Conservation (phyloP, 2,888 invertebrate genomes). For the Cerceris ruficornis region DNA sequence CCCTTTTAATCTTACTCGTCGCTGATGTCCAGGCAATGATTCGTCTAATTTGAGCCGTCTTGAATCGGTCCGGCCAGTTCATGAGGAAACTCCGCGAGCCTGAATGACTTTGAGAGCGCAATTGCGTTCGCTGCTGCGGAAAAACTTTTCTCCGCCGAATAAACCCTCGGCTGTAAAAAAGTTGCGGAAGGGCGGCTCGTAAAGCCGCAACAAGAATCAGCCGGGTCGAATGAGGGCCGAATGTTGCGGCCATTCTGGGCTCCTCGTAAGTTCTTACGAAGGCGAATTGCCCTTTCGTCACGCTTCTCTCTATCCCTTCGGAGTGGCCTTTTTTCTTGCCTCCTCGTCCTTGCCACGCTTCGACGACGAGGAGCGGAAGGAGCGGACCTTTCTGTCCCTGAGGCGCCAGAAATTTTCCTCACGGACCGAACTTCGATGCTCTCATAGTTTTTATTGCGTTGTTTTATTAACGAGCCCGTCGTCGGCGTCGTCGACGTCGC, state of each 20-base stretch:
- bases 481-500: not conserved
- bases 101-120: constrained; percentile 32
- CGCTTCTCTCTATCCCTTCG: constrained; percentile 20
- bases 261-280: constrained; percentile 39
- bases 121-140: constrained; percentile 37
- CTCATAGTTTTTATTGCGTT: constrained; percentile 22
- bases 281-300: constrained; percentile 40
- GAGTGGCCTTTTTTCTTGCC: constrained; percentile 19
- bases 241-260: constrained; percentile 44
- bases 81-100: constrained; percentile 19
- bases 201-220: constrained; percentile 54
- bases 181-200: constrained; percentile 38
- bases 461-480: constrained; percentile 45
- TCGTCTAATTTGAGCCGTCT: constrained; percentile 12
- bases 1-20: too few relatives aligned
- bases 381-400: constrained; percentile 1
- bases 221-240: constrained; percentile 40
- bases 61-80: constrained; percentile 12
- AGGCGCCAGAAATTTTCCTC: constrained; percentile 34
- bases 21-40: not conserved
- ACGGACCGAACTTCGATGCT: constrained; percentile 34
- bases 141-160: constrained; percentile 48
- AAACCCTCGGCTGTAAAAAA: constrained; percentile 41
- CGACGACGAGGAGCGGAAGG: constrained; percentile 8
- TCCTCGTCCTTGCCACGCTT: not conserved